Evolutionary conservation across 2,888 invertebrate genomes (phyloP).

Genomic region (Chloroclystis v-ata): DNA sequence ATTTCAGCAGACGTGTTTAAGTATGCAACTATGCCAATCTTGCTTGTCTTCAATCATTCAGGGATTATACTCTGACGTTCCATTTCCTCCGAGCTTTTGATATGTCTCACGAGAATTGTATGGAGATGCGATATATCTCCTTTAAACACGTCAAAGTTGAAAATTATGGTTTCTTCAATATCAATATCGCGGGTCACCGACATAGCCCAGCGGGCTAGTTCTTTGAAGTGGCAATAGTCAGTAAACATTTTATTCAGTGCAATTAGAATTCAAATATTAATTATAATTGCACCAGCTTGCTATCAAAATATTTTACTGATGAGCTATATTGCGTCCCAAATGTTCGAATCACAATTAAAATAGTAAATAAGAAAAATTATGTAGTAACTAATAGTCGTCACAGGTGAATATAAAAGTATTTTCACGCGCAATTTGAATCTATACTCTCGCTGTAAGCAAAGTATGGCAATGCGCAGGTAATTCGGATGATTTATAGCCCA

Average conservation of each 20-base stretch:
- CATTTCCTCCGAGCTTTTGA: slow-evolving; percentile 39
- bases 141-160: slow-evolving; percentile 2
- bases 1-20: too few species aligned
- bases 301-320: too few species aligned
- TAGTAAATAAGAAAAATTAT: too few species aligned
- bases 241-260: too few species aligned
- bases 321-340: too few species aligned
- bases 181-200: too few species aligned
- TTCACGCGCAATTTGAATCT: slow-evolving; percentile 41
- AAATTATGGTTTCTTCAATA: too few species aligned
- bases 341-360: too few species aligned
- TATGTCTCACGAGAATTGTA: slow-evolving; percentile 14
- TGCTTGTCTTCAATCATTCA: slow-evolving; percentile 52
- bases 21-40: slow-evolving; percentile 32
- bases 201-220: too few species aligned
- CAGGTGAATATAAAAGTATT: background rate
- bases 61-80: slow-evolving; percentile 49
- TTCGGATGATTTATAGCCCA: slow-evolving; percentile 59
- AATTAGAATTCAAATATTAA: too few species aligned
- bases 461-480: slow-evolving; percentile 56
- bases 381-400: background rate
- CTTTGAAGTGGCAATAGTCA: too few species aligned
- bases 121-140: background rate
- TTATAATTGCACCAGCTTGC: too few species aligned
- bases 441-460: slow-evolving; percentile 42